These are phyloP conservation scores for Lutra lutra DNA, from an alignment of 2,797 vertebrate genomes.

Conservation along the genomic window DNA sequence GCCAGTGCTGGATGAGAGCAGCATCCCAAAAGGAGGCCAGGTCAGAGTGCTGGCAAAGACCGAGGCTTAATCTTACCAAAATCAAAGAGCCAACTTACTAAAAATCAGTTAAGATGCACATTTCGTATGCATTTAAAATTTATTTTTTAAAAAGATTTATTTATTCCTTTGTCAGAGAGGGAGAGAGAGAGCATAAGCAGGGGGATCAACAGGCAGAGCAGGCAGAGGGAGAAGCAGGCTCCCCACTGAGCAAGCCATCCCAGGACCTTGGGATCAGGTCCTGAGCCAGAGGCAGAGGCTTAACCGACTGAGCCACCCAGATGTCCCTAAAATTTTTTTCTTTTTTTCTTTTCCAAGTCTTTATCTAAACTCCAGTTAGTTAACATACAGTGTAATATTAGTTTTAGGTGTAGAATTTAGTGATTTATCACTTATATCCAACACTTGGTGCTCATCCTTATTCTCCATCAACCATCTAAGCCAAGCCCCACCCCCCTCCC, in stretches of 20 bases:
- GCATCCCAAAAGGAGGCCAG: too few species aligned
- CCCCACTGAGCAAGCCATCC: too few species aligned
- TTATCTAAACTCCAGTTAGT: not conserved
- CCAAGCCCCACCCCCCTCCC: not conserved
- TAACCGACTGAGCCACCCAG: not conserved
- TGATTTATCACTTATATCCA: not conserved
- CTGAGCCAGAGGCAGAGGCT: not conserved
- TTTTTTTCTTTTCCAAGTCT: not conserved
- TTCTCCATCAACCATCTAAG: not conserved
- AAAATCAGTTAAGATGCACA: not conserved
- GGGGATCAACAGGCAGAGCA: too few species aligned
- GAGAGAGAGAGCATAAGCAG: too few species aligned
- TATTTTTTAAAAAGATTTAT: not conserved
- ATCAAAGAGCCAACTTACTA: not conserved
- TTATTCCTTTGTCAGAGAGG: too few species aligned
- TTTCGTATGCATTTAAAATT: not conserved
- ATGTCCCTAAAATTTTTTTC: not conserved
- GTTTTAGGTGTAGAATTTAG: not conserved
- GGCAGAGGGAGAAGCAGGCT: too few species aligned
- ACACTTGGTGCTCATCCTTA: not conserved
- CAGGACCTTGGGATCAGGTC: too few species aligned
- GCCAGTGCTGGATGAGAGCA: rapidly evolving
- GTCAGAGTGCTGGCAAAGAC: not conserved
- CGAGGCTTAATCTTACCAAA: not conserved
- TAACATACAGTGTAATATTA: not conserved